phyloP scores from a whole-genome alignment of 2,888 invertebrate genomes.

The Drosophila ezoana region DNA sequence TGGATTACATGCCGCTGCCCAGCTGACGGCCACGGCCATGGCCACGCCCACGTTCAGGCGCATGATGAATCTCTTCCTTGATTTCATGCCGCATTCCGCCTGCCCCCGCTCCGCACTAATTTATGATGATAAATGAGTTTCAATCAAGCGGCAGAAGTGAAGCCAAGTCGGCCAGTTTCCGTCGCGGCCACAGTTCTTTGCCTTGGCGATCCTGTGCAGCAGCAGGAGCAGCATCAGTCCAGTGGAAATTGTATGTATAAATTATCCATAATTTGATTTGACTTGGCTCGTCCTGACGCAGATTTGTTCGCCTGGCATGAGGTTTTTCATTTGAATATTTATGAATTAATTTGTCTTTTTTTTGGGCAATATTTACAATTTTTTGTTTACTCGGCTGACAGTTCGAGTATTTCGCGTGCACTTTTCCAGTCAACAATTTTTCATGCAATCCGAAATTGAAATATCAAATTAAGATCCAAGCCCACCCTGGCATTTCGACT shows the following conservation, averaged over 20 bases:
- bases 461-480: conserved; percentile 37
- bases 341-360: conserved; percentile 55
- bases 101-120: conserved; percentile 57
- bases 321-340: conserved; percentile 77
- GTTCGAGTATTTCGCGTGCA: conserved; percentile 28
- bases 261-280: conserved; percentile 78
- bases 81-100: conserved; percentile 48
- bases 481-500: background rate
- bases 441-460: conserved; percentile 36
- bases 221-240: conserved; percentile 31
- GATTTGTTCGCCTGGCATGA: conserved; percentile 48
- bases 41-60: conserved; percentile 37
- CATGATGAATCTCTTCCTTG: conserved; percentile 76
- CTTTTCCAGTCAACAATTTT: conserved; percentile 52
- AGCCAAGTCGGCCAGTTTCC: conserved; percentile 61
- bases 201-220: conserved; percentile 34
- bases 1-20: conserved; percentile 72
- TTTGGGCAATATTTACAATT: conserved; percentile 22
- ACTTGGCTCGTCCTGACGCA: conserved; percentile 42
- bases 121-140: conserved; percentile 81
- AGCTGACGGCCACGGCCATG: conserved; percentile 43
- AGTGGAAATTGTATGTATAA: conserved; percentile 63
- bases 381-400: conserved; percentile 33
- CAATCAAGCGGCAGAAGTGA: conserved; percentile 81
- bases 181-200: conserved; percentile 31